These are phyloP conservation scores for Drosophila macrospina DNA, from an alignment of 2,888 invertebrate species.

Conservation along the genomic window DNA sequence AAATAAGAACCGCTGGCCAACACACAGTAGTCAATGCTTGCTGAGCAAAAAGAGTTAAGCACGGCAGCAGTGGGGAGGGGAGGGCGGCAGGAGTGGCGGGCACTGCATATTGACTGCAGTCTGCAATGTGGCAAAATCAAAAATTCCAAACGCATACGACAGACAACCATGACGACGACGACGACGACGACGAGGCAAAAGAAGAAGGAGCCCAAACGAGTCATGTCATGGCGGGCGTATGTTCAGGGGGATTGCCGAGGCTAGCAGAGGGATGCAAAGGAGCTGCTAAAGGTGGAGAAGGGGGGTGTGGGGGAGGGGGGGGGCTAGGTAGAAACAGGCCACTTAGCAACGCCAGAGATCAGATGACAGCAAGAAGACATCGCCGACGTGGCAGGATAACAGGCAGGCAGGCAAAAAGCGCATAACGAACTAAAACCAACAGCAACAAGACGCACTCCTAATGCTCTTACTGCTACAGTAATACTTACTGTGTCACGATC, in stretches of 20 bases:
- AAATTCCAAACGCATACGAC: constrained; percentile 82
- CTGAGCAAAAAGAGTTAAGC: not conserved
- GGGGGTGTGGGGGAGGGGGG: not conserved
- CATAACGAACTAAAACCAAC: constrained; percentile 19
- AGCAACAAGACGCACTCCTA: constrained; percentile 8
- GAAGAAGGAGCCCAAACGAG: constrained; percentile 45
- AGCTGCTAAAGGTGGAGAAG: too few species aligned
- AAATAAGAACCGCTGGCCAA: constrained; percentile 41
- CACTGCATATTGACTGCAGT: constrained; percentile 70
- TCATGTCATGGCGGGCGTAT: constrained; percentile 67
- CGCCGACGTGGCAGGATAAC: constrained; percentile 67
- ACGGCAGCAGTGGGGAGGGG: too few species aligned
- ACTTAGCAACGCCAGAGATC: constrained; percentile 77
- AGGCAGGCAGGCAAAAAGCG: constrained; percentile 39
- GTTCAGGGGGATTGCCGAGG: constrained; percentile 4
- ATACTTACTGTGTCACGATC: too few species aligned
- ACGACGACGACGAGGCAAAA: constrained; percentile 14
- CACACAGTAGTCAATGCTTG: constrained; percentile 43
- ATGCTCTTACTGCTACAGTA: constrained; percentile 35
- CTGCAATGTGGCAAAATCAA: constrained; percentile 81
- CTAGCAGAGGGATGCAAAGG: not conserved
- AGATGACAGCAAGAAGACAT: constrained; percentile 73
- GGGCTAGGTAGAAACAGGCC: constrained; percentile 52
- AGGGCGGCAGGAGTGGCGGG: constrained; percentile 4
- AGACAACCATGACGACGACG: constrained; percentile 68